Conservation (phyloP, 2,888 invertebrate species). For the Pomacea canaliculata region DNA sequence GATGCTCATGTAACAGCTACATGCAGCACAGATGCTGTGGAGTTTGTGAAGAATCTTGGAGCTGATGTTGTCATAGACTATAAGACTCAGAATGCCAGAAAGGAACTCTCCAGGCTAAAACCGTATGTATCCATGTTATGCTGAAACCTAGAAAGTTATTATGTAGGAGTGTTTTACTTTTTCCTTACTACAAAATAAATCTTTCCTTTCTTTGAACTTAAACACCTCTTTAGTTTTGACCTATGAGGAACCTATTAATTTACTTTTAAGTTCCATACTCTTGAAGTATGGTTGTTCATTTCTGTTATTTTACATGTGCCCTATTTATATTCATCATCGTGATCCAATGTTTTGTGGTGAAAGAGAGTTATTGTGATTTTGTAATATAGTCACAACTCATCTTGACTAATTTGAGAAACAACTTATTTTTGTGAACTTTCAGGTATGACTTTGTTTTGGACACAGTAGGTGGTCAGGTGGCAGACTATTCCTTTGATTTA, state of each 20-base stretch:
- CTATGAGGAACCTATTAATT: too few species aligned
- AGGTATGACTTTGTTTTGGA: constrained; percentile 88
- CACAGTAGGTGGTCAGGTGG: constrained; percentile 80
- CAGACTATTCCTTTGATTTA: constrained; percentile 71
- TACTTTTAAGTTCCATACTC: too few species aligned
- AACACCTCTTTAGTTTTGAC: too few species aligned
- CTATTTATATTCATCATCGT: too few species aligned
- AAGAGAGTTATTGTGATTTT: too few species aligned
- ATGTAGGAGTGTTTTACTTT: neutral
- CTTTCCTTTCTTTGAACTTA: neutral
- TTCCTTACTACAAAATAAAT: neutral
- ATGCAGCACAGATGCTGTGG: constrained; percentile 80
- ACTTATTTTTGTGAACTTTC: constrained; percentile 35
- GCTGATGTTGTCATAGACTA: constrained; percentile 84
- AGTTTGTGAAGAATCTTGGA: constrained; percentile 77
- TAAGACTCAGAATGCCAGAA: constrained; percentile 75
- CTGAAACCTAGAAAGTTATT: too few species aligned
- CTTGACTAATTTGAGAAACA: too few species aligned
- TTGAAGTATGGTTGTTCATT: too few species aligned
- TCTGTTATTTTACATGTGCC: too few species aligned
- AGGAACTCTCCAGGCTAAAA: constrained; percentile 75
- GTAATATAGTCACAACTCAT: too few species aligned
- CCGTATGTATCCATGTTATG: constrained; percentile 72
- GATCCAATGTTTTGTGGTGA: too few species aligned
- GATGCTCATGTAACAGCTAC: constrained; percentile 81